Conservation (phyloP, 2,888 invertebrate species). For the Clusia tigrina region DNA sequence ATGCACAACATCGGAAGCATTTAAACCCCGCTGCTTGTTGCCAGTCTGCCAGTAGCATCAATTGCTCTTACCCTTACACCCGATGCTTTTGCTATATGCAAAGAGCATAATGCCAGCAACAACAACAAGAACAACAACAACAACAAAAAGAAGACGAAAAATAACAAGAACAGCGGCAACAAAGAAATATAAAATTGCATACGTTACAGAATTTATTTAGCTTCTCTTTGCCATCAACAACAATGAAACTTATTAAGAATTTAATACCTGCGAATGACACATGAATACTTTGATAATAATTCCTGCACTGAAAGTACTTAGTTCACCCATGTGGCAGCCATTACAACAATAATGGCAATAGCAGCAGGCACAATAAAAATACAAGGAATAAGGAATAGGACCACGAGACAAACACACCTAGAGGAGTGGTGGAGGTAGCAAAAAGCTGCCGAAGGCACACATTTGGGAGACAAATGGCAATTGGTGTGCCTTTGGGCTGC, state of each 20-base stretch:
- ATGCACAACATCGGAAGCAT: conserved; percentile 27
- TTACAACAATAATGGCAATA: neutral
- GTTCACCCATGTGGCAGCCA: neutral
- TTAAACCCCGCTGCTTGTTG: conserved; percentile 33
- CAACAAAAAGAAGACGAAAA: conserved; percentile 18
- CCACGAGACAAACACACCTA: neutral
- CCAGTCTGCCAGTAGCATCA: neutral
- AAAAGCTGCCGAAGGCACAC: neutral
- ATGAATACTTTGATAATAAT: conserved; percentile 39
- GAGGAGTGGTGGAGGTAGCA: neutral
- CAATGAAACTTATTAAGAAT: conserved; percentile 44
- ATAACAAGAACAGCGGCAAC: neutral
- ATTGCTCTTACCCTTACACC: conserved; percentile 23
- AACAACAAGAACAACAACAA: conserved; percentile 21
- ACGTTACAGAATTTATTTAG: conserved; percentile 12
- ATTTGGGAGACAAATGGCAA: conserved; percentile 1
- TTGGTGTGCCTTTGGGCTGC: neutral
- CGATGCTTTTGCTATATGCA: too few species aligned
- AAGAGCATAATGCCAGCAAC: conserved; percentile 24
- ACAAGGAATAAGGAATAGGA: neutral
- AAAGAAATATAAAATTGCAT: conserved; percentile 6
- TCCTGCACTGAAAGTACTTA: neutral
- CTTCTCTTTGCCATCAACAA: conserved; percentile 12
- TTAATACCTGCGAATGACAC: conserved; percentile 59
- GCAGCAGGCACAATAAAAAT: neutral